Evolutionary conservation across 2,113 vertebrate genomes (phyloP).

Genomic region (Larimichthys polyactis): DNA sequence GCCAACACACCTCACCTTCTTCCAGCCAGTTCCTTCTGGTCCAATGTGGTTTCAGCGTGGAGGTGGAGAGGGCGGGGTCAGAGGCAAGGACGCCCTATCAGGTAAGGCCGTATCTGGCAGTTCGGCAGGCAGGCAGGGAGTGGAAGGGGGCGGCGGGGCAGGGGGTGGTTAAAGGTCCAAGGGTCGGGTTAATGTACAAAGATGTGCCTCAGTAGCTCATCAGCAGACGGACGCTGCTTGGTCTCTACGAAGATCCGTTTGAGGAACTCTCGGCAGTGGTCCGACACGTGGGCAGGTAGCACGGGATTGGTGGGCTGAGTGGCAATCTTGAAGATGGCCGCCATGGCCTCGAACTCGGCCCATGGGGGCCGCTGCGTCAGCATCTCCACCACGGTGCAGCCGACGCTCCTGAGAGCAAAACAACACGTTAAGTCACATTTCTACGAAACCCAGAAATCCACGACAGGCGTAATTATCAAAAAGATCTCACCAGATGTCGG

Average conservation of each 20-base stretch:
- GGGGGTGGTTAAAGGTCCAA: conserved; percentile 19
- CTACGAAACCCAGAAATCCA: neutral
- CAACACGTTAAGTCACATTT: neutral
- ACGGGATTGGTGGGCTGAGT: conserved; percentile 98
- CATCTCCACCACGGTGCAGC: conserved; percentile 99
- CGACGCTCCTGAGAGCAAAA: conserved; percentile 90
- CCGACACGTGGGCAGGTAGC: conserved; percentile 94
- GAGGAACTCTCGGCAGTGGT: conserved; percentile 96
- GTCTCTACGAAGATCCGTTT: conserved; percentile 97
- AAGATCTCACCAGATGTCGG: conserved; percentile 94
- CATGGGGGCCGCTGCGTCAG: conserved; percentile 97
- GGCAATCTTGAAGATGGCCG: conserved; percentile 99
- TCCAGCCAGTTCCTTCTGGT: conserved; percentile 52
- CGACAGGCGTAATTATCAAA: neutral
- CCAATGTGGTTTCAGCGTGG: conserved; percentile 46
- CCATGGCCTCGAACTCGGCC: conserved; percentile 99
- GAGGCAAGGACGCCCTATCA: conserved; percentile 40
- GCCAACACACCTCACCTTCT: conserved; percentile 15
- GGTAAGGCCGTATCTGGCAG: conserved; percentile 72
- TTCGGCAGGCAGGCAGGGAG: conserved; percentile 37
- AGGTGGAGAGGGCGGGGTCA: conserved; percentile 57
- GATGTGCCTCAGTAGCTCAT: conserved; percentile 95
- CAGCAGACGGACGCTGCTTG: conserved; percentile 94
- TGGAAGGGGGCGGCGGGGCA: conserved; percentile 20
- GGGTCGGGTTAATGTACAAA: conserved; percentile 95